Conservation (phyloP, 2,113 vertebrate genomes). For the Drymodes brunneopygia region DNA sequence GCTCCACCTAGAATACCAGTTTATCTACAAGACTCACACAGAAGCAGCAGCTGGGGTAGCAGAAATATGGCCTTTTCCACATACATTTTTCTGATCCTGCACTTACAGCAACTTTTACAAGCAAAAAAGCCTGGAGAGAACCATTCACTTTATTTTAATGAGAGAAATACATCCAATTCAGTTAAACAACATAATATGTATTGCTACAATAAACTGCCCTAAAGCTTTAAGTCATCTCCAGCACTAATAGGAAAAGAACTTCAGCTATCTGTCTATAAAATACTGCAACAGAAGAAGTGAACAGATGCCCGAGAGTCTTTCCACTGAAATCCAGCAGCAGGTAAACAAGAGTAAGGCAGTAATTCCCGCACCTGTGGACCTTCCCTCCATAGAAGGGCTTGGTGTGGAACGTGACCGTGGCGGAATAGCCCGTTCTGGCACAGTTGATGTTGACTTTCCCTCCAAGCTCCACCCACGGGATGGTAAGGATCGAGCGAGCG, state of each 20-base stretch:
- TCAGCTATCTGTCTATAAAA: neutral
- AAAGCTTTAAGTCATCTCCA: neutral
- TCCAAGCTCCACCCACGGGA: constrained; percentile 96
- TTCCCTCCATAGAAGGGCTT: constrained; percentile 97
- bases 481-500: constrained; percentile 93
- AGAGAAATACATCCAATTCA: neutral
- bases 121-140: neutral
- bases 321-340: neutral
- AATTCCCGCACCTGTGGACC: constrained; percentile 83
- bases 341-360: neutral
- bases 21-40: neutral
- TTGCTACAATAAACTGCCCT: neutral
- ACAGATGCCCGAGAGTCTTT: neutral
- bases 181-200: neutral
- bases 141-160: neutral
- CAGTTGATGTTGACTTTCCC: constrained; percentile 92
- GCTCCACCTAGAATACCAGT: neutral
- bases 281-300: neutral
- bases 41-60: neutral
- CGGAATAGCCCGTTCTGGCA: constrained; percentile 87
- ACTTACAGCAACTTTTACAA: neutral
- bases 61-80: neutral
- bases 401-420: constrained; percentile 90
- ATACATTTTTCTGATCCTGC: neutral
- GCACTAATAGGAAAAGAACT: neutral